Base-by-base conservation (phyloP, 2,797 vertebrate species). In the Eulemur albifrons region DNA sequence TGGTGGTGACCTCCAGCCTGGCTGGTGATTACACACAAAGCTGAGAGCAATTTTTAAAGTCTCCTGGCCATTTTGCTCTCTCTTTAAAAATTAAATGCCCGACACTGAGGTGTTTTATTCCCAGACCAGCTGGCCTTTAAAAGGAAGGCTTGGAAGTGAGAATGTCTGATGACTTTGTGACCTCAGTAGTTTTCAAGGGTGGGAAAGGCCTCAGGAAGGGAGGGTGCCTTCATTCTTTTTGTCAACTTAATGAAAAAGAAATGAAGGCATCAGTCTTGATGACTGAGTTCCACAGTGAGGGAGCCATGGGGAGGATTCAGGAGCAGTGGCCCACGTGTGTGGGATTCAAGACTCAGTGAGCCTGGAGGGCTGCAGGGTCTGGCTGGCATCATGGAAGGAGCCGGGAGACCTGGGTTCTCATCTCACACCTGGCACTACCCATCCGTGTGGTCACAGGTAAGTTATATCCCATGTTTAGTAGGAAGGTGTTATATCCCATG, bases 51-150 rank as follows among this genome's bases (percentile, higher is more conserved):
- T 97, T 96, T 95, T 90, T 73, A 95, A 96, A 96, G 82, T 82
- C 93, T 95, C 67, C 79, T 88, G 35, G 0, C 88, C 91, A 79
- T 91, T 94, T 97, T 97, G 90, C 67, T 93, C 85, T 96, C 77
- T 95, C 80, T 97, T 97, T 95, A 97, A 97, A 97, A 97, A 96
- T 96, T 97, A 94, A 97, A 92, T 90, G 79, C 61, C 89, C 21
- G 0, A 86, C 65, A 63, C 23, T 1, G 38, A 79, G 75, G 20
- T 89, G 52, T 69, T 96, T 93, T 95, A 85, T 97, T 97, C 93
- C 77, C 88, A 84, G 72, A 77, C n/a, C 21, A 82, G 84, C 83
- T 96, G 88, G 61, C 80, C 96, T 95, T 97, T 93, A 63, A 69
- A 82, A 92, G 95, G 79, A 77, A 83, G 72, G 38, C 70, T 94